Conservation (phyloP, 2,888 invertebrate species). For the Drosophila meridiana region DNA sequence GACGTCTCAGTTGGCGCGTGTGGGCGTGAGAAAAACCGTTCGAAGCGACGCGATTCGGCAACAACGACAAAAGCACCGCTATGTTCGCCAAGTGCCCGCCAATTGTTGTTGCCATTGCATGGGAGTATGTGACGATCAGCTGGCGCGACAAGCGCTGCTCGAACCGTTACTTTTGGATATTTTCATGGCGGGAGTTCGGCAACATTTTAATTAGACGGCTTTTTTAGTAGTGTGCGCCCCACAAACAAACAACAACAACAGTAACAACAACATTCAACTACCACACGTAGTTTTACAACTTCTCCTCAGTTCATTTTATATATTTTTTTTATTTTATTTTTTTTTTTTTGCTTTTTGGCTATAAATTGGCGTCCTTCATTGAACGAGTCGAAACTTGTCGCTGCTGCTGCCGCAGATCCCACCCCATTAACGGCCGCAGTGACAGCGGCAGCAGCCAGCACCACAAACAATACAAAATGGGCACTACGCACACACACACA, state of each 20-base stretch:
- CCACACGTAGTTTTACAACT: conserved; percentile 50
- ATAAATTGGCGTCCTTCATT: conserved; percentile 85
- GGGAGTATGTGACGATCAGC: neutral
- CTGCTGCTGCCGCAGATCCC: conserved; percentile 25
- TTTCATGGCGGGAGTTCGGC: conserved; percentile 47
- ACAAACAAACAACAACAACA: conserved; percentile 36
- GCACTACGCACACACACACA: conserved; percentile 49
- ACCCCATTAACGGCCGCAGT: conserved; percentile 4
- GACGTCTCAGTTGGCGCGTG: conserved; percentile 13
- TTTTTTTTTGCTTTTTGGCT: conserved; percentile 28
- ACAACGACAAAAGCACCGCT: conserved; percentile 25
- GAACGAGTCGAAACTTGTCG: conserved; percentile 62
- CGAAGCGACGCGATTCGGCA: neutral
- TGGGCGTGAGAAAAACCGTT: conserved; percentile 63
- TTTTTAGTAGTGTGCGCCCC: conserved; percentile 35
- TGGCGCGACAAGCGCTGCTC: conserved; percentile 1
- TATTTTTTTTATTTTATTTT: neutral
- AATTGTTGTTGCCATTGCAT: conserved; percentile 2
- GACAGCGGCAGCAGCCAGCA: conserved; percentile 17
- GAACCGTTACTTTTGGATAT: conserved; percentile 60
- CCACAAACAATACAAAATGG: conserved; percentile 68
- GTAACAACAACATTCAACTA: conserved; percentile 11
- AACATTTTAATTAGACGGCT: conserved; percentile 74
- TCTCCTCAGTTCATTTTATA: conserved; percentile 40
- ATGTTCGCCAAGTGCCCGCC: conserved; percentile 10